These are phyloP conservation scores for Orthonevra nobilis DNA, from an alignment of 2,888 invertebrate genomes.

Conservation along the genomic window DNA sequence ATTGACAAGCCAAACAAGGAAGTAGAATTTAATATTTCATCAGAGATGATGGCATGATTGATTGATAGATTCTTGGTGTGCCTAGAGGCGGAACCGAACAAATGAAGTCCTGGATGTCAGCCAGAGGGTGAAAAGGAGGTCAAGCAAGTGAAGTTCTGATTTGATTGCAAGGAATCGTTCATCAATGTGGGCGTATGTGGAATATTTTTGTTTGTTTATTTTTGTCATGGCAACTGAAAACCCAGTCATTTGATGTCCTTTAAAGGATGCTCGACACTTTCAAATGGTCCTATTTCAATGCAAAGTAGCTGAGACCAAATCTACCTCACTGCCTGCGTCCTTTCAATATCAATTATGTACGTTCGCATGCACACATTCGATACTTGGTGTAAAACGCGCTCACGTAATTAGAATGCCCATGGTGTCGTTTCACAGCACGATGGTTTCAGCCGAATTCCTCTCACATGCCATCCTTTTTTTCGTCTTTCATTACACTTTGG, in stretches of 20 bases:
- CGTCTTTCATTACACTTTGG: neutral
- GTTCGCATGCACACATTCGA: no score
- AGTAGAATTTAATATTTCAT: slow-evolving; percentile 11
- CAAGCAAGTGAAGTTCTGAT: neutral
- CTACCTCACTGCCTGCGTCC: no score
- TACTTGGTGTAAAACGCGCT: no score
- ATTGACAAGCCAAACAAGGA: slow-evolving; percentile 1
- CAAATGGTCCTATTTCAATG: no score
- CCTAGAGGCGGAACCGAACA: neutral
- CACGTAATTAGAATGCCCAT: neutral
- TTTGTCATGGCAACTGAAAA: no score
- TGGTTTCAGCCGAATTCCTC: neutral
- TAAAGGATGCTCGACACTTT: no score
- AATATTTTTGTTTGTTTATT: no score
- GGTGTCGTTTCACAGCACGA: neutral
- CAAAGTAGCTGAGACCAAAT: no score
- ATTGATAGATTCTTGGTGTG: slow-evolving; percentile 4
- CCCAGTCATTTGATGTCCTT: no score
- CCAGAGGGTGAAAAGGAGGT: neutral
- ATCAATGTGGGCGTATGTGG: no score
- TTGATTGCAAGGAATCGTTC: neutral
- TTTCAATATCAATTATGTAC: no score
- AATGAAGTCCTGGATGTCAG: neutral
- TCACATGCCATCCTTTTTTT: neutral
- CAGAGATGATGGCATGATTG: slow-evolving; percentile 3